Evolutionary conservation across 1,140 invertebrate species (phyloP).

Genomic region (Pygmarrhopalites habei): DNA sequence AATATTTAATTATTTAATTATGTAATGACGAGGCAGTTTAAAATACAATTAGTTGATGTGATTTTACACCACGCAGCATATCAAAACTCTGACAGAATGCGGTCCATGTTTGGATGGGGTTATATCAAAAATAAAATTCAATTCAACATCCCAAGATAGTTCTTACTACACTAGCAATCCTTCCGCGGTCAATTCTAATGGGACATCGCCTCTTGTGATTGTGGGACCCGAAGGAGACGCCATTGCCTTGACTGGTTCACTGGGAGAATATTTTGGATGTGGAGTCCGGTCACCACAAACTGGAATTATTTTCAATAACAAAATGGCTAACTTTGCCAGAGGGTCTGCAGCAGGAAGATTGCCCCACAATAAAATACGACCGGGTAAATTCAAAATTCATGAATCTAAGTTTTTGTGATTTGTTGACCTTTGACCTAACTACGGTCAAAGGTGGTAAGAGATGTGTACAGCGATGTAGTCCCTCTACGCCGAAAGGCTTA

Average conservation of each 20-base stretch:
- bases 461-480: no score
- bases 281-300: constrained; percentile 66
- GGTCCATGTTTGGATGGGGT: no score
- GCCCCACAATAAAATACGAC: constrained; percentile 58
- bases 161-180: no score
- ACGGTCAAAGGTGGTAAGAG: not conserved
- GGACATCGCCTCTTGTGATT: constrained; percentile 85
- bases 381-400: not conserved
- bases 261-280: constrained; percentile 63
- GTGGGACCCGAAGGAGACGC: constrained; percentile 81
- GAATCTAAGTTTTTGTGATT: not conserved
- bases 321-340: constrained; percentile 77
- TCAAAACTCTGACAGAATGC: no score
- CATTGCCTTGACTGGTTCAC: constrained; percentile 72
- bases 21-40: no score
- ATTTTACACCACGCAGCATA: no score
- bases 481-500: no score
- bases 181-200: no score
- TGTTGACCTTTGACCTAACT: not conserved
- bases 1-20: no score
- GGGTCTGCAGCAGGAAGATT: constrained; percentile 69
- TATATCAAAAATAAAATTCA: no score
- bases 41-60: no score
- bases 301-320: constrained; percentile 86
- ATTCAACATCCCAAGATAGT: no score